Conservation (phyloP, 2,113 vertebrate genomes). For the Hyperopisus bebe region DNA sequence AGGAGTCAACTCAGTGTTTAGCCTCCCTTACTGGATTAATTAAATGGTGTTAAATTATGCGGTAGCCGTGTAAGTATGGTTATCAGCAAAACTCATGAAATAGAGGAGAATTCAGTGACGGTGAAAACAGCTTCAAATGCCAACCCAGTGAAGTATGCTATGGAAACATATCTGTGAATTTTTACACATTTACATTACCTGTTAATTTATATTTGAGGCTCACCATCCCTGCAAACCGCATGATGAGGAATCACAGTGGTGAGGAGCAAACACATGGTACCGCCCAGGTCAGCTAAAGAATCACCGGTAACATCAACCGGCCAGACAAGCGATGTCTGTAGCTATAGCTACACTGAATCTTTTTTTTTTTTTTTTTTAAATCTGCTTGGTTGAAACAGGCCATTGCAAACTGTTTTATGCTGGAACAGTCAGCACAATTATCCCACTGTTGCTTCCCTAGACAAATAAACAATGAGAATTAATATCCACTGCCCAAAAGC, state of each 20-base stretch:
- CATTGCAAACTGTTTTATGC: not conserved
- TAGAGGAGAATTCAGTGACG: not conserved
- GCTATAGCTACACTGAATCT: not conserved
- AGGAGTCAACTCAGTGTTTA: slow-evolving; percentile 17
- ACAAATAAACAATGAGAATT: slow-evolving; percentile 22
- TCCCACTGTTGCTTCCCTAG: not conserved
- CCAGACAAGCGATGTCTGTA: not conserved
- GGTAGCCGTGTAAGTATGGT: slow-evolving; percentile 5
- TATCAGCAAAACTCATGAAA: not conserved
- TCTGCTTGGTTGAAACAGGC: not conserved
- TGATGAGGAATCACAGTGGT: not conserved
- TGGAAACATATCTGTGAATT: not conserved
- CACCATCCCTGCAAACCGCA: not conserved
- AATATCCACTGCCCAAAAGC: slow-evolving; percentile 12
- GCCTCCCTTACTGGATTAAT: slow-evolving; percentile 6
- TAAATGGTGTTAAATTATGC: slow-evolving; percentile 18
- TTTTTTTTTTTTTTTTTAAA: not conserved
- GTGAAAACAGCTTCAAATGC: not conserved
- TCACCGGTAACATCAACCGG: not conserved
- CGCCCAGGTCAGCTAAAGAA: not conserved
- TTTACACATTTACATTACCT: not conserved
- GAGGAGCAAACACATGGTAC: not conserved
- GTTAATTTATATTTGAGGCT: not conserved
- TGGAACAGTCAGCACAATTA: not conserved
- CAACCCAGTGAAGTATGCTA: not conserved